phyloP scores from a whole-genome alignment of 2,113 vertebrate species.

The Ibidorhyncha struthersii region DNA sequence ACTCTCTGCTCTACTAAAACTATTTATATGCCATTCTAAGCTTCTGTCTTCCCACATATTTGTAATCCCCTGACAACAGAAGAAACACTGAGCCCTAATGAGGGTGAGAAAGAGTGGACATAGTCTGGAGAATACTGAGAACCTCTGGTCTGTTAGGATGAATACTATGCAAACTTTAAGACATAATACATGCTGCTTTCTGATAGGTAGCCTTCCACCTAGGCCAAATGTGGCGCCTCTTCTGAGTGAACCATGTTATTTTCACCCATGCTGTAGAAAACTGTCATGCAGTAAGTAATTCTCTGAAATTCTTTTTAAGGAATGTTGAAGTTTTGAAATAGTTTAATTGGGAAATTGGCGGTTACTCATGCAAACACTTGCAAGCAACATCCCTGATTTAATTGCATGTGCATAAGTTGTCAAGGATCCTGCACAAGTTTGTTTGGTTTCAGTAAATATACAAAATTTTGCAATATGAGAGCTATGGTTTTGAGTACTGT shows the following conservation, averaged over 20 bases:
- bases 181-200: background rate
- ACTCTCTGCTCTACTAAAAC: background rate
- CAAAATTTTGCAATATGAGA: background rate
- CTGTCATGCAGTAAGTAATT: background rate
- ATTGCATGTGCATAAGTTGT: background rate
- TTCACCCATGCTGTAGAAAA: background rate
- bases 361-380: background rate
- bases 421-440: background rate
- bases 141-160: background rate
- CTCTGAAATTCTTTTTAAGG: background rate
- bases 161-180: background rate
- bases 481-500: background rate
- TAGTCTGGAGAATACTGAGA: background rate
- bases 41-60: background rate
- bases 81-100: background rate
- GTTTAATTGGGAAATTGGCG: background rate
- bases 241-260: background rate
- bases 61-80: background rate
- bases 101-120: background rate
- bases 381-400: background rate
- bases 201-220: background rate
- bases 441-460: background rate
- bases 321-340: background rate
- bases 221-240: background rate
- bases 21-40: background rate